Conservation (phyloP, 2,113 vertebrate genomes). For the Dipodomys spectabilis region DNA sequence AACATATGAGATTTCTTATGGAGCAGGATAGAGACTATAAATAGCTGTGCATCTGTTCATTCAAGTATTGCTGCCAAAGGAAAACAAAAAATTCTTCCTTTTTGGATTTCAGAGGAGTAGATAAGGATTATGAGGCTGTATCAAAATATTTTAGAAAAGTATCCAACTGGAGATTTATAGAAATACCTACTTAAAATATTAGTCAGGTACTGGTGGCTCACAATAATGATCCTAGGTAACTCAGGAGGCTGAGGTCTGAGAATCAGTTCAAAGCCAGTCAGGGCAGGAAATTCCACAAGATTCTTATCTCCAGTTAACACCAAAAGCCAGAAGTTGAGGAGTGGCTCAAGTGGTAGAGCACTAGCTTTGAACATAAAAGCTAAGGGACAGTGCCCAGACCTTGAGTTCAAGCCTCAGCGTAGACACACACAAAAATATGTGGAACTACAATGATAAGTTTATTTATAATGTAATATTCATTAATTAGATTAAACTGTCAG, state of each 20-base stretch:
- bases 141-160: constrained; percentile 50
- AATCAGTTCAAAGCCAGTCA: too few species aligned
- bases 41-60: constrained; percentile 68
- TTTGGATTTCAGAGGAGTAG: background rate
- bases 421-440: background rate
- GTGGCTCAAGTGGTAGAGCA: too few species aligned
- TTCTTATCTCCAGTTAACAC: too few species aligned
- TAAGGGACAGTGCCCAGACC: too few species aligned
- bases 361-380: too few species aligned
- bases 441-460: constrained; percentile 6
- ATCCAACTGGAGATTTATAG: background rate
- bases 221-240: too few species aligned
- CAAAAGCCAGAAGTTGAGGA: too few species aligned
- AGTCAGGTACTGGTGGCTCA: too few species aligned
- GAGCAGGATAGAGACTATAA: constrained; percentile 59
- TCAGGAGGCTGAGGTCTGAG: too few species aligned
- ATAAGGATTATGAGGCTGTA: constrained; percentile 31
- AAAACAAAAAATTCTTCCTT: constrained; percentile 40
- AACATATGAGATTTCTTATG: constrained; percentile 37
- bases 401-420: too few species aligned
- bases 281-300: too few species aligned
- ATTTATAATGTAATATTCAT: background rate
- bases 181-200: background rate
- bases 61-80: constrained; percentile 51
- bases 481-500: background rate